Conservation (phyloP, 2,797 vertebrate species). For the Pantherophis alleghaniensis region DNA sequence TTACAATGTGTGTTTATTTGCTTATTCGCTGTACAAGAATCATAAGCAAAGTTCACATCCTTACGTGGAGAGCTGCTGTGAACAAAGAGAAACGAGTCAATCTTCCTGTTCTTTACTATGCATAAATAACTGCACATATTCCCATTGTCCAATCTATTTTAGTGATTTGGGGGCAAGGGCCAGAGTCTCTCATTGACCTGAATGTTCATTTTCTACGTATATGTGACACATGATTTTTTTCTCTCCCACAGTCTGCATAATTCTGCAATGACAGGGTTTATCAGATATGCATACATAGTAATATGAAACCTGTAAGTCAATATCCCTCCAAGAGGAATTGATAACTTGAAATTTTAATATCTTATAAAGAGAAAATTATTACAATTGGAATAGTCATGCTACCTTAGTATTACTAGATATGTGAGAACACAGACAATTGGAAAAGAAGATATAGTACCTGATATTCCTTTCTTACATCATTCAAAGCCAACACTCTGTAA, state of each 20-base stretch:
- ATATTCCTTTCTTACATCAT: background rate
- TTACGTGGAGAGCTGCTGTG: background rate
- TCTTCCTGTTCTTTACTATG: background rate
- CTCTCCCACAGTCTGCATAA: background rate
- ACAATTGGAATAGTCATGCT: background rate
- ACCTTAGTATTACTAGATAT: background rate
- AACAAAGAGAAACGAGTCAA: background rate
- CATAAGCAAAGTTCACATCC: background rate
- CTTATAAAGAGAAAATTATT: background rate
- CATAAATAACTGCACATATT: background rate
- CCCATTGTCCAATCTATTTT: background rate
- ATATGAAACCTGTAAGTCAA: background rate
- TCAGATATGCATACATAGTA: background rate
- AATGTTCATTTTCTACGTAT: background rate
- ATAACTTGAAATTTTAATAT: background rate
- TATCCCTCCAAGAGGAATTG: background rate
- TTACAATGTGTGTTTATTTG: background rate
- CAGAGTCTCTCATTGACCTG: background rate
- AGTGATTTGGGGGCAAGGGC: background rate
- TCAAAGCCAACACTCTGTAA: background rate
- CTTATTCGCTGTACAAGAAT: background rate
- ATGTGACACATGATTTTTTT: background rate
- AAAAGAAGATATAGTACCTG: background rate
- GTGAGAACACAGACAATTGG: background rate
- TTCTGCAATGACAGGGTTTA: background rate